Evolutionary conservation across 2,888 invertebrate genomes (phyloP), one percentile per base, ranked within the genome.

Genomic region (Spatulosminthurus flaviceps): DNA sequence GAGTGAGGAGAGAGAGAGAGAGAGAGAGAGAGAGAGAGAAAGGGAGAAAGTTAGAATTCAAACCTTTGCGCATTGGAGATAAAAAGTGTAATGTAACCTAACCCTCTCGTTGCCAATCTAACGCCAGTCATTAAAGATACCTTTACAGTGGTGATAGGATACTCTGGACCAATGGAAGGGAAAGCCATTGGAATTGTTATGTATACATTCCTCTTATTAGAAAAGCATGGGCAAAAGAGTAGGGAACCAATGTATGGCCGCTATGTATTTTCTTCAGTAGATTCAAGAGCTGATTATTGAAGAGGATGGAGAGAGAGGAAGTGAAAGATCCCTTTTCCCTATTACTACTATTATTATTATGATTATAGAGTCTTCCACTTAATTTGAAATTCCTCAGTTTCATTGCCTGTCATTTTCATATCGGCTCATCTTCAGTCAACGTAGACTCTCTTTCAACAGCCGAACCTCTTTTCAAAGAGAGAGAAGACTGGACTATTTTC

Each of bases 391-490:
- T 75, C 75, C 75, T 75, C 75, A 61, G 61, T 74, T 74, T 74
- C 75, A 75, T 75, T 75, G 34, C 75, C 75, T 75, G 75, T 75
- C 75, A 75, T 75, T 75, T 75, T 75, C 75, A 64, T 75, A 75
- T 75, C 75, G 64, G 43, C 21, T 67, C 64, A 72, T 72, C 75
- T 75, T 26, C 71, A 28, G 29, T 28, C n/a, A n/a, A n/a, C n/a
- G n/a, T n/a, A n/a, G n/a, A n/a, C n/a, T n/a, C n/a, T n/a, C n/a
- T n/a, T n/a, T n/a, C n/a, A n/a, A n/a, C n/a, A n/a, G n/a, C n/a
- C n/a, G n/a, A n/a, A n/a, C n/a, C n/a, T n/a, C n/a, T n/a, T n/a
- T n/a, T n/a, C n/a, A n/a, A n/a, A n/a, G n/a, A n/a, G n/a, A n/a
- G n/a, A n/a, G n/a, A n/a, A n/a, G n/a, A n/a, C n/a, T n/a, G 29